Percentiles rank a stretch among this genome's conserved stretches.
Conservation (phyloP, 2,888 invertebrate genomes). For the Sesamia inferens region DNA sequence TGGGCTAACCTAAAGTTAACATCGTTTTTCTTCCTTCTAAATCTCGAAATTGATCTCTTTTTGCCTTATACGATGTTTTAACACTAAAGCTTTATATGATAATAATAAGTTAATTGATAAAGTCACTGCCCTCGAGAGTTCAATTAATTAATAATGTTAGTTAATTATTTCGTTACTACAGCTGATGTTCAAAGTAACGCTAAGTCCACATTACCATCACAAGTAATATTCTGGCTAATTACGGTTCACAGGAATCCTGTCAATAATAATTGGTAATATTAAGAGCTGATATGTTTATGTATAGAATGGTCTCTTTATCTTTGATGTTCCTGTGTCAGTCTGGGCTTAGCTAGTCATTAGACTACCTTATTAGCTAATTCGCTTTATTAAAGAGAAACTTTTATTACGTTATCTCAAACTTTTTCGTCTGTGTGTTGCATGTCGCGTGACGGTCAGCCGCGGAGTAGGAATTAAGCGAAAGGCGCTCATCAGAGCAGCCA, state of each 20-base stretch:
- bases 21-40: conserved; percentile 20
- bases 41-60: not conserved
- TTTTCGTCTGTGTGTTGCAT: no score
- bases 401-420: no score
- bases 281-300: conserved; percentile 18
- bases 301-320: not conserved
- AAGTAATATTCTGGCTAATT: conserved; percentile 39
- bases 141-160: conserved; percentile 1
- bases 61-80: not conserved
- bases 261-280: conserved; percentile 15
- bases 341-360: not conserved
- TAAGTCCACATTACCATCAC: conserved; percentile 5
- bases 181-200: conserved; percentile 10
- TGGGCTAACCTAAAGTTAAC: conserved; percentile 7
- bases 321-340: not conserved
- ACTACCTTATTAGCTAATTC: conserved; percentile 3
- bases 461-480: no score
- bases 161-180: conserved; percentile 20
- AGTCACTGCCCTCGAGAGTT: not conserved
- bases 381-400: not conserved
- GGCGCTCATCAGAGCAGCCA: no score
- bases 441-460: no score
- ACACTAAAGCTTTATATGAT: not conserved
- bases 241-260: not conserved
- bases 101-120: conserved; percentile 14